phyloP scores from a whole-genome alignment of 2,797 vertebrate species.

The Mus spretus region DNA sequence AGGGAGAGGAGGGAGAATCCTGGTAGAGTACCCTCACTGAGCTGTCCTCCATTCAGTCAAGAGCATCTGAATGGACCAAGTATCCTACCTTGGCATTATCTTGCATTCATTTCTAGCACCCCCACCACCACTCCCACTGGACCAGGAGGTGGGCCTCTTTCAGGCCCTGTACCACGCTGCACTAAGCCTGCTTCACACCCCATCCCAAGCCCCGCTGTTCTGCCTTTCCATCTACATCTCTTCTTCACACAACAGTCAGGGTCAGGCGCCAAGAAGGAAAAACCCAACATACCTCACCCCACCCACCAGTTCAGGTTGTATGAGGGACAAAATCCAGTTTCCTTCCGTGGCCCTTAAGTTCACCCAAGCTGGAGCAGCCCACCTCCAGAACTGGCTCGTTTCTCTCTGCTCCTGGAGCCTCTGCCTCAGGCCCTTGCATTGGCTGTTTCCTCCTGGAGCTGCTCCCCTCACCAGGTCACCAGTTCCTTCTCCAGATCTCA shows the following conservation, averaged over 20 bases:
- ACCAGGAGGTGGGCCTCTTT: not conserved
- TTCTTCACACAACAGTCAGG: not conserved
- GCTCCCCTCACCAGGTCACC: not conserved
- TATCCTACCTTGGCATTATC: not conserved
- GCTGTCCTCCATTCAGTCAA: not conserved
- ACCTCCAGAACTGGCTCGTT: not conserved
- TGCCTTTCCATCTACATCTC: not conserved
- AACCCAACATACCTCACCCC: not conserved
- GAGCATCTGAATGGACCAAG: not conserved
- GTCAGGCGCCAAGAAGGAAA: not conserved
- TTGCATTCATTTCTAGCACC: not conserved
- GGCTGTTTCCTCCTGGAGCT: not conserved
- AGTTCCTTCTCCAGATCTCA: not conserved
- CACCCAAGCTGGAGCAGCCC: not conserved
- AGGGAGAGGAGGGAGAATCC: not conserved
- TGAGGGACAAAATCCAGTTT: not conserved
- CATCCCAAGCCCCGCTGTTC: not conserved
- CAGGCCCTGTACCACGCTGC: not conserved
- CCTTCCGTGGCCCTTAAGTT: not conserved
- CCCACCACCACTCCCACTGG: not conserved
- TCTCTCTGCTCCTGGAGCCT: not conserved
- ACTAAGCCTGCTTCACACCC: not conserved
- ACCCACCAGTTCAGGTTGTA: not conserved
- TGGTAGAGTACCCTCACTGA: not conserved
- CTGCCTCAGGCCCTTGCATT: not conserved